Conservation (phyloP, 2,888 invertebrate species). For the Achlya flavicornis region DNA sequence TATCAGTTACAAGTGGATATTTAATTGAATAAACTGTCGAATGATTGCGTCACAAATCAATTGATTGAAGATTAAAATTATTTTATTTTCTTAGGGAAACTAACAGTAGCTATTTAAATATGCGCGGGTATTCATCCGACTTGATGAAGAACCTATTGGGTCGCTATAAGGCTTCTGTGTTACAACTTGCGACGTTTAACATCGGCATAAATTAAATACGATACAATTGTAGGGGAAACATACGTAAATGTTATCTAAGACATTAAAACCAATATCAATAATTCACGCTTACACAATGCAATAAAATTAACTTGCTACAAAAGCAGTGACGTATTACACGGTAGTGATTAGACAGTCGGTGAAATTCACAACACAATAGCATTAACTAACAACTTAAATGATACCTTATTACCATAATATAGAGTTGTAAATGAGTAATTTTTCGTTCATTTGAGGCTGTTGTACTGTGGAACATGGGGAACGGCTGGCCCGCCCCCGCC, state of each 20-base stretch:
- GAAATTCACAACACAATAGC: conserved; percentile 15
- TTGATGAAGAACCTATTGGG: too few species aligned
- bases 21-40: conserved; percentile 23
- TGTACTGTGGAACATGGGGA: conserved; percentile 17
- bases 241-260: conserved; percentile 18
- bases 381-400: neutral
- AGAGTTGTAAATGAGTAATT: neutral
- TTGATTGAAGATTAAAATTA: conserved; percentile 19
- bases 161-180: too few species aligned
- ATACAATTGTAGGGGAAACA: conserved; percentile 16
- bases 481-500: conserved; percentile 59
- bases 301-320: conserved; percentile 27
- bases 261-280: conserved; percentile 13
- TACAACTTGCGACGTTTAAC: too few species aligned
- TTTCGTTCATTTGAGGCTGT: neutral
- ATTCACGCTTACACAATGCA: conserved; percentile 17
- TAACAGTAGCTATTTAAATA: too few species aligned
- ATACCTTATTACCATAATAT: neutral
- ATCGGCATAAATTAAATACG: too few species aligned
- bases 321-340: conserved; percentile 51
- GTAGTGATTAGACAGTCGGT: conserved; percentile 38
- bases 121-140: too few species aligned
- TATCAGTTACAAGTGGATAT: conserved; percentile 28
- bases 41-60: conserved; percentile 12
- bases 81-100: too few species aligned